Percentiles rank a stretch among this genome's conserved stretches.
Evolutionary conservation across 2,888 invertebrate genomes (phyloP).

Genomic region (Criorhina ranunculi): DNA sequence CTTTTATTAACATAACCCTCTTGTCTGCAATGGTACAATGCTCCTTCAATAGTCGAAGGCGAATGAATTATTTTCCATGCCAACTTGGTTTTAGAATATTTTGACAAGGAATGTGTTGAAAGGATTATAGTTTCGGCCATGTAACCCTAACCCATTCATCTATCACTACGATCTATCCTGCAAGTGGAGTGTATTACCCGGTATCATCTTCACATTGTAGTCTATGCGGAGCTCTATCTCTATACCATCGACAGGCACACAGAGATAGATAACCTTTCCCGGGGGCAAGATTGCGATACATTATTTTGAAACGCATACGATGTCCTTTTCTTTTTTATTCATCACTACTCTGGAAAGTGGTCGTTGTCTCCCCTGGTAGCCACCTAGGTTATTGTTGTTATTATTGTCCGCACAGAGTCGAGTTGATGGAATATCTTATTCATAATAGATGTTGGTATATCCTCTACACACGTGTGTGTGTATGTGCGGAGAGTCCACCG

Average conservation of each 20-base stretch:
- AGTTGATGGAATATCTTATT: constrained; percentile 63
- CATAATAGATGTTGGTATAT: constrained; percentile 13
- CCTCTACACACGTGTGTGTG: background rate
- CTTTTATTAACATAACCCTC: constrained; percentile 58
- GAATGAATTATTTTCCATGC: constrained; percentile 57
- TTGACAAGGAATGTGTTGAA: constrained; percentile 53
- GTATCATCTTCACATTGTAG: constrained; percentile 37
- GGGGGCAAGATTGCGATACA: constrained; percentile 63
- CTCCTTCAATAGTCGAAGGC: constrained; percentile 9
- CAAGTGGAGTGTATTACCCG: constrained; percentile 27
- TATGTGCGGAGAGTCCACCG: constrained; percentile 12
- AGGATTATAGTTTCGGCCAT: constrained; percentile 57
- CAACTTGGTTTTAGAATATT: constrained; percentile 47
- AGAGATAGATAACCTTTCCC: constrained; percentile 47
- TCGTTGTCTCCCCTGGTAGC: background rate
- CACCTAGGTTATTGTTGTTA: constrained; percentile 67
- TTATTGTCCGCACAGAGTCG: constrained; percentile 23
- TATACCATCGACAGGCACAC: background rate
- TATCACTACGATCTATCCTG: constrained; percentile 10
- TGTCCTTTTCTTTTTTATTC: constrained; percentile 54
- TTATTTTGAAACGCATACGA: constrained; percentile 67
- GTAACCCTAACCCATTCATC: constrained; percentile 26
- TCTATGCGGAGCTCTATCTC: constrained; percentile 5
- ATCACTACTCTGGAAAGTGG: constrained; percentile 24
- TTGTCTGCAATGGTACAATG: constrained; percentile 14